These are phyloP conservation scores for Horisme vitalbata DNA, from an alignment of 2,888 invertebrate genomes.

Conservation along the genomic window DNA sequence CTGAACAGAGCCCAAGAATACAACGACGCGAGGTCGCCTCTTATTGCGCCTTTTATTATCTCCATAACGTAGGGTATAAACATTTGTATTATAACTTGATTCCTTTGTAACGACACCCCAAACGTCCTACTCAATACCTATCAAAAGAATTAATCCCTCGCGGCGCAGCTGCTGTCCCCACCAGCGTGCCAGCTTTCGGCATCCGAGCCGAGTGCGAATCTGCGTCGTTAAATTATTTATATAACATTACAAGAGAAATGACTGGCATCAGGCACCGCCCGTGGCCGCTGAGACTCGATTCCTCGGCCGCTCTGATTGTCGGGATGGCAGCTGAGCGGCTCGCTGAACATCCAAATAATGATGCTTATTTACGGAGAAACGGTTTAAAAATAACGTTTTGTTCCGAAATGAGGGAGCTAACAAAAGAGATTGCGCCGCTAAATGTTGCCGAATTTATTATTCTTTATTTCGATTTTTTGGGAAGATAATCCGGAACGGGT, in stretches of 20 bases:
- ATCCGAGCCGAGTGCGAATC: conserved; percentile 20
- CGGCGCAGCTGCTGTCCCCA: conserved; percentile 24
- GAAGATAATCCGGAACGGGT: conserved; percentile 18
- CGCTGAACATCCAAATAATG: conserved; percentile 21
- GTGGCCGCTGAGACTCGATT: conserved; percentile 13
- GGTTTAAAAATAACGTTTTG: conserved; percentile 35
- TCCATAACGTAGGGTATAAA: conserved; percentile 13
- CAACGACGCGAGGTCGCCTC: conserved; percentile 31
- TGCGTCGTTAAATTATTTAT: conserved; percentile 23
- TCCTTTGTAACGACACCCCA: conserved; percentile 15
- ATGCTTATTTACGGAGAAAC: conserved; percentile 27
- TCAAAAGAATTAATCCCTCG: conserved; percentile 25
- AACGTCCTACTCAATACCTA: conserved; percentile 18
- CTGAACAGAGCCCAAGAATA: conserved; percentile 24
- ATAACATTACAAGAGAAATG: conserved; percentile 17
- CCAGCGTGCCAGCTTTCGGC: neutral
- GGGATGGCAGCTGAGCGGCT: conserved; percentile 11
- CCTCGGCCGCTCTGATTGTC: conserved; percentile 21
- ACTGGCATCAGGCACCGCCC: conserved; percentile 11
- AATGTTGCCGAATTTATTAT: conserved; percentile 24
- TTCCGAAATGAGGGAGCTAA: conserved; percentile 35
- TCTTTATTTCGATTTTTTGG: conserved; percentile 18
- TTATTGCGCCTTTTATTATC: conserved; percentile 33
- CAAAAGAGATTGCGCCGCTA: conserved; percentile 29
- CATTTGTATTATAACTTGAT: conserved; percentile 20